Conservation (phyloP, 2,797 vertebrate species). For the Acanthopagrus latus region DNA sequence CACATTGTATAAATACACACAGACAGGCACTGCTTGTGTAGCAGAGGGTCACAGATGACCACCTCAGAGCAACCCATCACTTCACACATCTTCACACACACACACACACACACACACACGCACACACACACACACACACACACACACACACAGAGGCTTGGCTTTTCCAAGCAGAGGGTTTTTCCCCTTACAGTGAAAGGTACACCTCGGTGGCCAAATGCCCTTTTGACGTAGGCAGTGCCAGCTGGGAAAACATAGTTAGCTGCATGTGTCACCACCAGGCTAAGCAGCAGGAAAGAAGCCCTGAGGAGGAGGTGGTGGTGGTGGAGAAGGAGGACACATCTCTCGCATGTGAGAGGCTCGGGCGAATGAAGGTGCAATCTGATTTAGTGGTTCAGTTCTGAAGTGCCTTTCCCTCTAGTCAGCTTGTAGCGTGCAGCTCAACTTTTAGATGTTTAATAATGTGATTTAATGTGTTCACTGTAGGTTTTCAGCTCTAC, state of each 20-base stretch:
- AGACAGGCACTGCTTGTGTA: conserved; percentile 62
- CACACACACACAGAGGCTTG: conserved; percentile 26
- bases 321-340: not conserved
- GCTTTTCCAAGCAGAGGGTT: conserved; percentile 64
- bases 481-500: not conserved
- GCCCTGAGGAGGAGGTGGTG: conserved; percentile 28
- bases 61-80: conserved; percentile 63
- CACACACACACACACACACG: conserved; percentile 31
- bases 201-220: conserved; percentile 59
- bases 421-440: not conserved
- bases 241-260: conserved; percentile 82
- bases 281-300: conserved; percentile 25
- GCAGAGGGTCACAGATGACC: conserved; percentile 64
- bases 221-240: conserved; percentile 68
- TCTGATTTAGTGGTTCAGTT: not conserved
- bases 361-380: conserved; percentile 34
- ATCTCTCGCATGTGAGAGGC: conserved; percentile 15
- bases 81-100: conserved; percentile 42
- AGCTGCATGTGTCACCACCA: conserved; percentile 45
- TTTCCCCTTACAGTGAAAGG: conserved; percentile 71
- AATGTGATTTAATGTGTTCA: not conserved
- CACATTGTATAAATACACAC: conserved; percentile 56
- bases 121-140: conserved; percentile 29
- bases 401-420: not conserved
- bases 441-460: not conserved